Percentiles rank a stretch among this genome's conserved stretches.
Evolutionary conservation across 2,113 vertebrate genomes (phyloP).

Genomic region (Hyperopisus bebe): DNA sequence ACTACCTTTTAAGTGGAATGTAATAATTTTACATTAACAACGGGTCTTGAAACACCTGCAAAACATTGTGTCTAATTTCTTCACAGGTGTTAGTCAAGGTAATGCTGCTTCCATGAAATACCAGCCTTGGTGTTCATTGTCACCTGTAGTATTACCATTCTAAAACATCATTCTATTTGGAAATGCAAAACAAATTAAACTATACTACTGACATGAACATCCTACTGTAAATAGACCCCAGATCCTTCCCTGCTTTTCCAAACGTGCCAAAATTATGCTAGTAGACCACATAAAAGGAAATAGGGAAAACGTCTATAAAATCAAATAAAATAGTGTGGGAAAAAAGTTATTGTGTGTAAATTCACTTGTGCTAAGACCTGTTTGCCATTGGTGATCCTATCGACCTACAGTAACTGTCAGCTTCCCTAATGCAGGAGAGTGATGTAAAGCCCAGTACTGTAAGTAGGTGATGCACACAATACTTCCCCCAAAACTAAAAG

Average conservation of each 20-base stretch:
- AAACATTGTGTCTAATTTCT: background rate
- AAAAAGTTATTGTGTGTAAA: background rate
- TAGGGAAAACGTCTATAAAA: background rate
- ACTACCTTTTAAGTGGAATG: background rate
- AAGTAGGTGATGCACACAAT: background rate
- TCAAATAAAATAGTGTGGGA: background rate
- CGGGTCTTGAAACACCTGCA: background rate
- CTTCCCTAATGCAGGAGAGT: background rate
- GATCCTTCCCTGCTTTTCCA: too few species aligned
- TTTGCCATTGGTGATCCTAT: background rate
- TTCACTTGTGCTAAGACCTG: background rate
- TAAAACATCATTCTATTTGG: background rate
- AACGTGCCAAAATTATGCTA: too few species aligned
- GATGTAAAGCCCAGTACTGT: background rate
- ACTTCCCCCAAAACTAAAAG: background rate
- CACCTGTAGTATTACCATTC: background rate
- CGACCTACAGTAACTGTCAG: background rate
- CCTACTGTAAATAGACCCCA: too few species aligned
- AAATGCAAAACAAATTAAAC: background rate
- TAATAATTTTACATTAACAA: background rate
- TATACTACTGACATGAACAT: background rate
- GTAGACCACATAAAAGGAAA: background rate
- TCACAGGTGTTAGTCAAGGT: background rate
- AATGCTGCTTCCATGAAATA: background rate
- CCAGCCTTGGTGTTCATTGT: background rate